Evolutionary conservation across 2,888 invertebrate genomes (phyloP).

Genomic region (Minunthozetes semirufus): DNA sequence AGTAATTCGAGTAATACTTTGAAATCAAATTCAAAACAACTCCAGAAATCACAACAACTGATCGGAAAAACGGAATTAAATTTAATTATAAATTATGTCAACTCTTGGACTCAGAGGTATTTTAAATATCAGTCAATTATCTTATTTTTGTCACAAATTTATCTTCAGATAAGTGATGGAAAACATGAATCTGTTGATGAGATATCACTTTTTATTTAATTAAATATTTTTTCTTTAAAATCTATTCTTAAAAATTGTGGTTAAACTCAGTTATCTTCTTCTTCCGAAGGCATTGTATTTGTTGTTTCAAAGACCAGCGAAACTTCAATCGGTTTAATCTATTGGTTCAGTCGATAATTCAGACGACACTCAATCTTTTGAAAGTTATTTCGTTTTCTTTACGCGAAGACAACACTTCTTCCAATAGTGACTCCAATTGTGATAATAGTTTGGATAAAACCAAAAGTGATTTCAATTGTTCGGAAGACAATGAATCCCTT

Average conservation of each 20-base stretch:
- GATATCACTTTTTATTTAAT: slow-evolving; percentile 53
- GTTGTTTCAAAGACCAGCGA: slow-evolving; percentile 83
- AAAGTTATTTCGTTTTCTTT: slow-evolving; percentile 53
- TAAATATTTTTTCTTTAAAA: not conserved
- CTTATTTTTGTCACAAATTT: not conserved
- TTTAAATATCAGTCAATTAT: slow-evolving; percentile 43
- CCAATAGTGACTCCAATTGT: slow-evolving; percentile 17
- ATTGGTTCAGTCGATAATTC: slow-evolving; percentile 77
- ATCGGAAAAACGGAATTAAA: slow-evolving; percentile 41
- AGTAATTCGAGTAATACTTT: slow-evolving; percentile 36
- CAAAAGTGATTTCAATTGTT: slow-evolving; percentile 28
- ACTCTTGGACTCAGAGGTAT: slow-evolving; percentile 43
- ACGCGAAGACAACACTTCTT: slow-evolving; percentile 33
- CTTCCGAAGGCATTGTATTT: slow-evolving; percentile 85
- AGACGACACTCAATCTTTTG: slow-evolving; percentile 72
- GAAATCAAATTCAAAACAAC: slow-evolving; percentile 34
- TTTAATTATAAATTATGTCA: slow-evolving; percentile 41
- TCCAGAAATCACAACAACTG: slow-evolving; percentile 27
- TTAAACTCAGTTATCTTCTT: slow-evolving; percentile 60
- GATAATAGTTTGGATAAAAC: slow-evolving; percentile 16
- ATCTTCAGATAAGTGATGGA: not conserved
- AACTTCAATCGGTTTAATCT: slow-evolving; percentile 85
- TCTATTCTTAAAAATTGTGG: not conserved
- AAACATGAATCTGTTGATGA: slow-evolving; percentile 45
- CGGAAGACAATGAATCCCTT: slow-evolving; percentile 43